Conservation (phyloP, 2,113 vertebrate genomes). For the Potamarius usumacintae region DNA sequence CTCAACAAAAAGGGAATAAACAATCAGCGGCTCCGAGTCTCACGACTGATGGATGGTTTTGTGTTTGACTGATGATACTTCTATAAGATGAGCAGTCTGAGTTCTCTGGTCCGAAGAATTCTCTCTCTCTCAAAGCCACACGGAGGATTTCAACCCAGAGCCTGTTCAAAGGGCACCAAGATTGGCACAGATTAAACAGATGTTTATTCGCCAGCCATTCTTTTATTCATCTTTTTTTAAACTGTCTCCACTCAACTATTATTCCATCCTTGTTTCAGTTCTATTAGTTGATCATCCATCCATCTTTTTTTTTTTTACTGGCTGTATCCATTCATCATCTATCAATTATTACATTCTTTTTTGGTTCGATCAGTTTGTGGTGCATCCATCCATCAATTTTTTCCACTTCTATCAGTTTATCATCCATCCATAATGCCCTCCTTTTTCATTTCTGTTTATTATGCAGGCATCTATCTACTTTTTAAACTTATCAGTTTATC, state of each 20-base stretch:
- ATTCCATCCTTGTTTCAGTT: no score
- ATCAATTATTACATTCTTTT: background rate
- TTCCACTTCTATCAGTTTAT: background rate
- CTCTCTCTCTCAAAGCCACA: background rate
- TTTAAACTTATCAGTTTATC: background rate
- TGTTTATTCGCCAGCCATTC: background rate
- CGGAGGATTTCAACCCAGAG: background rate
- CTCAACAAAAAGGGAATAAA: background rate
- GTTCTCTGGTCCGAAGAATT: background rate
- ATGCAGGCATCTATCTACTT: background rate
- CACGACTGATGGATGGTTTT: background rate
- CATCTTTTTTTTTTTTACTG: background rate
- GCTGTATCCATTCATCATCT: background rate
- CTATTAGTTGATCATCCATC: background rate
- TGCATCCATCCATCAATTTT: background rate
- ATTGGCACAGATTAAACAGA: background rate
- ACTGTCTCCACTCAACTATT: background rate
- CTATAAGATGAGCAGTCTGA: background rate
- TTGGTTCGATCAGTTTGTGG: background rate
- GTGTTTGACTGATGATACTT: conserved; percentile 9
- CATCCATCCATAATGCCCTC: background rate
- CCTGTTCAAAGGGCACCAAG: background rate
- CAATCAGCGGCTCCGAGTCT: background rate
- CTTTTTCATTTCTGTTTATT: background rate
- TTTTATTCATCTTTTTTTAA: background rate